A percentile compares a stretch with the other conserved stretches of the same genome.
phyloP scores from a whole-genome alignment of 2,113 vertebrate genomes.

The Progne subis region DNA sequence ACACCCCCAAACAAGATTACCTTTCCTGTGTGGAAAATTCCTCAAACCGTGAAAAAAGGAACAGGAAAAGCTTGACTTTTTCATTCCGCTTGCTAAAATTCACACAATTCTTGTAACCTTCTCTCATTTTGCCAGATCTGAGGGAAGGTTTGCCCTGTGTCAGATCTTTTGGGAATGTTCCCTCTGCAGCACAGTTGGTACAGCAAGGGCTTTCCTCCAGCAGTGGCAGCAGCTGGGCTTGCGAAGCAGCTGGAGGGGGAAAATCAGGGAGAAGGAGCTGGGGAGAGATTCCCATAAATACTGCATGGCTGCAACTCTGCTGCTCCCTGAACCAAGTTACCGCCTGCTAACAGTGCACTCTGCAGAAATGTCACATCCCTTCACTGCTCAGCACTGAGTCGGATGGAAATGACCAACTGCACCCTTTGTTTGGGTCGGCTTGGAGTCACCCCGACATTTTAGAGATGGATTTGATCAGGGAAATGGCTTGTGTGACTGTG shows the following conservation, averaged over 20 bases:
- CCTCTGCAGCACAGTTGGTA: not conserved
- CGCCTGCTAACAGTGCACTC: not conserved
- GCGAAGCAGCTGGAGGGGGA: not conserved
- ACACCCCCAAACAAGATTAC: not conserved
- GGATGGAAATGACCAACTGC: not conserved
- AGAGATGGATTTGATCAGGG: not conserved
- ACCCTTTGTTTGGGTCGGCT: fast-evolving
- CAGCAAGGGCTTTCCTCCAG: not conserved
- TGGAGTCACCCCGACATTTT: fast-evolving
- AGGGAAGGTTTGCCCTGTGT: not conserved
- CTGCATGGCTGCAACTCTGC: not conserved
- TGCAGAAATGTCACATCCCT: not conserved
- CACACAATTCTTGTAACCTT: fast-evolving
- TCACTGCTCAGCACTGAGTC: not conserved
- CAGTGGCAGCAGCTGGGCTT: not conserved
- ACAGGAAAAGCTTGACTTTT: fast-evolving
- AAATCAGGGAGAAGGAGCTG: not conserved
- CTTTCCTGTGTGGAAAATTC: not conserved
- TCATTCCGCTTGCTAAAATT: not conserved
- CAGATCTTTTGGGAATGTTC: not conserved
- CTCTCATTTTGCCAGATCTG: not conserved
- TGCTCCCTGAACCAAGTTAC: not conserved
- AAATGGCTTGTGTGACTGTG: not conserved
- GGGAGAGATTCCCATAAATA: constrained; percentile 8
- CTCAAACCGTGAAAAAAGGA: not conserved